Evolutionary conservation across 1,140 invertebrate species (phyloP), one percentile per base, ranked within the genome.

Genomic region (Drosophila bocqueti): DNA sequence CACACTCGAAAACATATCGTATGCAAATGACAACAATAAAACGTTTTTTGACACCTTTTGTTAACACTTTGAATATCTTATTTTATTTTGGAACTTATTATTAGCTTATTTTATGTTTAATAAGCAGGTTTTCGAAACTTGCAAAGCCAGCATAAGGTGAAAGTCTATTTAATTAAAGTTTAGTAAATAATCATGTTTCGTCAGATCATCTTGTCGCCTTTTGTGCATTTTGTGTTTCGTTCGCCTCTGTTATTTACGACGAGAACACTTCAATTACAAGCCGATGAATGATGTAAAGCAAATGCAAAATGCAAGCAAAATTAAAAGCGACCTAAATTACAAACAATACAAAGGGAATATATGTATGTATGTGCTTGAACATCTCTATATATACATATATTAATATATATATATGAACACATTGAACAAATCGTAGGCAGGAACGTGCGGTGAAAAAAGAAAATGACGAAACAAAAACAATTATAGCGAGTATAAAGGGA

Each of bases 391-490:
- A 86, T 55, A 34, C 52, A 68, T 71, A 90, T 73, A 86, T 76
- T 79, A 4, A 47, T 82, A 24, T 24, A 65, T 79, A 65, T 79
- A 79, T 83, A 81, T 86, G 85, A 91, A 89, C 69, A 81, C 66
- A 92, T 86, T 89, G 91, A 92, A 92, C 86, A 92, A 92, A 92
- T 92, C 91, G 89, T 92, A 92, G 91, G 91, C 91, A 92, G 91
- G 91, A 92, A 92, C 91, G 91, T 92, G 91, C 91, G 91, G 91
- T 93, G 91, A 91, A 91, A 91, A 87, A 91, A 81, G 76, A 64
- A 62, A 24, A 38, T 55, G 76, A 79, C 36, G 64, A 76, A 79
- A 61, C 46, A 72, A 86, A 74, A 80, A 87, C 83, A 87, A 87
- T 87, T 87, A 89, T 85, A 85, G 78, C 77, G 81, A 80, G 83